Evolutionary conservation across 2,113 vertebrate species (phyloP).

Genomic region (Himantopus leucocephalus): DNA sequence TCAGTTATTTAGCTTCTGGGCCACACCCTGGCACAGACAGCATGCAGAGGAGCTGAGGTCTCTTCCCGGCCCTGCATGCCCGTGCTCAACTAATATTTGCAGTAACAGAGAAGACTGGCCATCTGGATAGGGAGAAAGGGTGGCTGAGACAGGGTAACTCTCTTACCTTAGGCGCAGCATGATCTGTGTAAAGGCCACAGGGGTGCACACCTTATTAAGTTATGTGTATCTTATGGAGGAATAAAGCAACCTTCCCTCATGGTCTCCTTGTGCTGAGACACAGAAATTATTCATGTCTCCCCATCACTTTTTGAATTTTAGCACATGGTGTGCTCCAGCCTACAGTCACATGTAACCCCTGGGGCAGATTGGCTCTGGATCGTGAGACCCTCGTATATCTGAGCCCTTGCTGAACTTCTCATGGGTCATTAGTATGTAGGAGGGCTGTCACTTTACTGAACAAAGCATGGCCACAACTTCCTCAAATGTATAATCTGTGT

Average conservation of each 20-base stretch:
- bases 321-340: background rate
- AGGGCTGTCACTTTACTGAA: too few species aligned
- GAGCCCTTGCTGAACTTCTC: too few species aligned
- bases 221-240: background rate
- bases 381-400: fast-evolving
- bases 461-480: too few species aligned
- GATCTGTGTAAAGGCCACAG: background rate
- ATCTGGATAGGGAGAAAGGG: background rate
- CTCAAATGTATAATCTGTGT: too few species aligned
- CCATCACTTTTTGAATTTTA: background rate
- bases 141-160: background rate
- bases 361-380: background rate
- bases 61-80: background rate
- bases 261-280: background rate
- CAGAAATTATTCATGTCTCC: background rate
- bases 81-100: background rate
- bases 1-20: background rate
- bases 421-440: too few species aligned
- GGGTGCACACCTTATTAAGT: background rate
- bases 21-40: background rate
- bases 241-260: background rate
- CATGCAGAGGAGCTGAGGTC: background rate
- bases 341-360: background rate
- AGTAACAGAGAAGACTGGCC: background rate
- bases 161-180: background rate